These are phyloP conservation scores for Drosophila mojavensis DNA, from an alignment of 1,140 invertebrate genomes.

Conservation along the genomic window DNA sequence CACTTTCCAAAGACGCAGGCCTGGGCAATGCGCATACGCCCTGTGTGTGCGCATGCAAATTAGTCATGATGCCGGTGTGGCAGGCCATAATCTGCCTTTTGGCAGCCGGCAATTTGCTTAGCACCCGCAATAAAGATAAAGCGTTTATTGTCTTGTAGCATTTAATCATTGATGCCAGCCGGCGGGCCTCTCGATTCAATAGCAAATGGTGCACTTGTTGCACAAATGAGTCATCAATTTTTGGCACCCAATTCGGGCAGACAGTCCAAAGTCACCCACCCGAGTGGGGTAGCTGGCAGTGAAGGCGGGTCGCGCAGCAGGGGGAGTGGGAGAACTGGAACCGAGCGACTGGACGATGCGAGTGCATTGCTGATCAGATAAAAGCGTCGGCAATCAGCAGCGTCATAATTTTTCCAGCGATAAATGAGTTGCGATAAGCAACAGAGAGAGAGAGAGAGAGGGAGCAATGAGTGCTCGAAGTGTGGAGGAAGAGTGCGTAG, in stretches of 20 bases:
- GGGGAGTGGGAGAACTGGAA: not conserved
- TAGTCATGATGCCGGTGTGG: constrained; percentile 22
- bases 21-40: constrained; percentile 45
- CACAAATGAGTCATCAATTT: constrained; percentile 76
- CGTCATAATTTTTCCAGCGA: constrained; percentile 84
- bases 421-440: constrained; percentile 83
- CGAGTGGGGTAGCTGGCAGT: constrained; percentile 15
- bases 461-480: constrained; percentile 13
- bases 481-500: constrained; percentile 3
- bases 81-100: constrained; percentile 64
- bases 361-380: constrained; percentile 62
- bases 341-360: constrained; percentile 2
- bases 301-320: not conserved
- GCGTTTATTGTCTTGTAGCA: constrained; percentile 76
- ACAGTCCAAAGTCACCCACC: constrained; percentile 58
- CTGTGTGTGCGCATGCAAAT: constrained; percentile 32
- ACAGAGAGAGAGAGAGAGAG: not conserved
- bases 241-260: constrained; percentile 39
- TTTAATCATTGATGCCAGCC: constrained; percentile 68
- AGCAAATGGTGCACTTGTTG: constrained; percentile 70
- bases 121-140: constrained; percentile 74
- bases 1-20: constrained; percentile 16
- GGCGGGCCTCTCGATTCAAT: constrained; percentile 12
- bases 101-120: constrained; percentile 73
- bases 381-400: constrained; percentile 78